Conservation (phyloP, 2,888 invertebrate genomes). For the Nineta flava region DNA sequence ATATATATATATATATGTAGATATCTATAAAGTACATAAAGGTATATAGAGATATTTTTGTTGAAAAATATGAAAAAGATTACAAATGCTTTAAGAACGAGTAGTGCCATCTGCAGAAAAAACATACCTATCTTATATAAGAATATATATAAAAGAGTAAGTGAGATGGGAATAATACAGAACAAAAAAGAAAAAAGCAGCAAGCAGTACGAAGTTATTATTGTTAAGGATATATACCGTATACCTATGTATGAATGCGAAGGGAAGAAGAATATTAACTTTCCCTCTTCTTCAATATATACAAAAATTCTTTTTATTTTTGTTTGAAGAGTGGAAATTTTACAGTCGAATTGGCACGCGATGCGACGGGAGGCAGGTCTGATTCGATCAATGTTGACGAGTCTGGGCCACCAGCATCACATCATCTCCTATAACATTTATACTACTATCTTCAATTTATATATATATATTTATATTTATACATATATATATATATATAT, state of each 20-base stretch:
- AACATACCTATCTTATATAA: background rate
- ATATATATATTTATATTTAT: too few relatives aligned
- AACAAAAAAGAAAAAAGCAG: too few relatives aligned
- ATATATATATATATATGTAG: too few relatives aligned
- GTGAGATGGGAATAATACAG: too few relatives aligned
- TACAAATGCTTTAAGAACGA: conserved; percentile 4
- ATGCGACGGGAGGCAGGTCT: conserved; percentile 1
- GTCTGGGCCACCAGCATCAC: background rate
- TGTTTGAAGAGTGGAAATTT: conserved; percentile 9
- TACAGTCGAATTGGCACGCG: conserved; percentile 8
- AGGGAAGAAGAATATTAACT: background rate
- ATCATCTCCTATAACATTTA: too few relatives aligned
- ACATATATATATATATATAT: too few relatives aligned
- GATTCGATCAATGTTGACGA: conserved; percentile 4
- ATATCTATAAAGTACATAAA: too few relatives aligned
- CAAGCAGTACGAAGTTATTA: too few relatives aligned
- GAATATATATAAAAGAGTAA: too few relatives aligned
- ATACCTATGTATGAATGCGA: background rate
- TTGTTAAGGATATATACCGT: background rate
- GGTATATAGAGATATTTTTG: background rate
- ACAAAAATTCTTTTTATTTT: conserved; percentile 4
- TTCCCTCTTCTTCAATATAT: background rate
- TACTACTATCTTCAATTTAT: too few relatives aligned
- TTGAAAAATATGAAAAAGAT: conserved; percentile 5
- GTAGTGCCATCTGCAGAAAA: conserved; percentile 1